These are phyloP conservation scores for Pollenia labialis DNA, from an alignment of 2,888 invertebrate species.

Conservation along the genomic window DNA sequence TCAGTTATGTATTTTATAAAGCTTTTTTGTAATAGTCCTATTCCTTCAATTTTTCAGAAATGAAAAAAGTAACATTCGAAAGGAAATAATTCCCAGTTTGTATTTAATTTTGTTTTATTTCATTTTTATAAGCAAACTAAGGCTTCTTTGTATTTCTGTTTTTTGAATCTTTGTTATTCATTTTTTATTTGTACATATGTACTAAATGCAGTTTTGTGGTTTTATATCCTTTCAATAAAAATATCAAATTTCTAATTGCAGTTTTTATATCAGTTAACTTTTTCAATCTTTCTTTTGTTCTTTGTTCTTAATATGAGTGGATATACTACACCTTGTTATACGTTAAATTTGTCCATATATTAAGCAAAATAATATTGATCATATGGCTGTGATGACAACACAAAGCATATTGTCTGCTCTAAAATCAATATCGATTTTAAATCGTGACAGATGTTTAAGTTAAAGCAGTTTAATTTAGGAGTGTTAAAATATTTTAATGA, in stretches of 20 bases:
- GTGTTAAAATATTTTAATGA: conserved; percentile 44
- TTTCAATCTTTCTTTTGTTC: conserved; percentile 13
- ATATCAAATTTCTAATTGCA: conserved; percentile 83
- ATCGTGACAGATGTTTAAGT: conserved; percentile 54
- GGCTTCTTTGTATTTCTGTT: conserved; percentile 49
- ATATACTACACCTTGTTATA: conserved; percentile 4
- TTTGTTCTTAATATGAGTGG: conserved; percentile 16
- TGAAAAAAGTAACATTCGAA: too few relatives aligned
- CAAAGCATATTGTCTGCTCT: conserved; percentile 21
- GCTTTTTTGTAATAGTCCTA: too few relatives aligned
- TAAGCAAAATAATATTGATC: conserved; percentile 46
- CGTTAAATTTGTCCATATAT: conserved; percentile 44
- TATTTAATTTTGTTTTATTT: background rate
- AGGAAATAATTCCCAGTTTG: too few relatives aligned
- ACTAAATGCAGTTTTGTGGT: conserved; percentile 72
- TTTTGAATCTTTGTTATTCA: background rate
- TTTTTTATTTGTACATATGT: conserved; percentile 18
- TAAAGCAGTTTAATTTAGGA: conserved; percentile 5
- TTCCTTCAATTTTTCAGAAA: too few relatives aligned
- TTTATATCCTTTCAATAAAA: conserved; percentile 82
- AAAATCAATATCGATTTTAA: conserved; percentile 50
- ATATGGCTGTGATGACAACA: conserved; percentile 35
- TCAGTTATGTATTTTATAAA: too few relatives aligned
- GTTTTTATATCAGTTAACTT: conserved; percentile 74
- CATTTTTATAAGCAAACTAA: conserved; percentile 5